These are phyloP conservation scores for Maniola jurtina DNA, from an alignment of 1,140 invertebrate genomes.

Conservation along the genomic window DNA sequence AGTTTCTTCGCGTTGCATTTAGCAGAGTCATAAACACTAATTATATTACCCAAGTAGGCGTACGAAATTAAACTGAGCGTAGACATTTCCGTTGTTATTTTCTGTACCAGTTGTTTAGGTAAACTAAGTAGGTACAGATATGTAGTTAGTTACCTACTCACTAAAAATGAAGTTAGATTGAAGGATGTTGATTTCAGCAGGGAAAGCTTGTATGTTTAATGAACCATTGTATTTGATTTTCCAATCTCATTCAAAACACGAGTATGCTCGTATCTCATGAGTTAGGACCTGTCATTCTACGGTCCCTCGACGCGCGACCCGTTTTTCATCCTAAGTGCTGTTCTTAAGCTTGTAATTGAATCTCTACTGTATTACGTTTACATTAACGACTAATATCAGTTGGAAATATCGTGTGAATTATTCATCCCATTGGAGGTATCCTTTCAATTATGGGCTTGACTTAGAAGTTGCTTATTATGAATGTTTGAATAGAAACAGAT, in stretches of 20 bases:
- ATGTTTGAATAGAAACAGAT: constrained; percentile 56
- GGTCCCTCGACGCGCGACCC: constrained; percentile 37
- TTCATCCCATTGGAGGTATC: constrained; percentile 50
- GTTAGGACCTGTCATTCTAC: constrained; percentile 27
- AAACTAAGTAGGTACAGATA: constrained; percentile 5
- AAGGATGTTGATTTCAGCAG: constrained; percentile 7
- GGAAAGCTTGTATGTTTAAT: constrained; percentile 3
- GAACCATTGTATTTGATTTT: not conserved
- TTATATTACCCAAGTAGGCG: constrained; percentile 5
- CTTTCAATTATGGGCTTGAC: constrained; percentile 61
- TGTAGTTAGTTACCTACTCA: not conserved
- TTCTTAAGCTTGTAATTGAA: constrained; percentile 24
- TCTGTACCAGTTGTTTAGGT: constrained; percentile 13
- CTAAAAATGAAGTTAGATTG: constrained; percentile 1
- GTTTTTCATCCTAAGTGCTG: constrained; percentile 38
- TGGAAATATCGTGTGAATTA: constrained; percentile 40
- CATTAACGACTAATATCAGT: constrained; percentile 37
- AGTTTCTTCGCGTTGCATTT: not conserved
- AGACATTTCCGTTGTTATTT: constrained; percentile 4
- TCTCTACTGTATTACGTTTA: constrained; percentile 18
- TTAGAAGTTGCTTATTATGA: constrained; percentile 54
- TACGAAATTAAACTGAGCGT: constrained; percentile 13
- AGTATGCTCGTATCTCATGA: constrained; percentile 1
- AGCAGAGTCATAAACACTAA: constrained; percentile 10
- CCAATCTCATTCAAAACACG: constrained; percentile 13